Percentiles rank a stretch among this genome's conserved stretches.
Conservation (phyloP, 2,113 vertebrate species). For the Xyliphius kryptos region DNA sequence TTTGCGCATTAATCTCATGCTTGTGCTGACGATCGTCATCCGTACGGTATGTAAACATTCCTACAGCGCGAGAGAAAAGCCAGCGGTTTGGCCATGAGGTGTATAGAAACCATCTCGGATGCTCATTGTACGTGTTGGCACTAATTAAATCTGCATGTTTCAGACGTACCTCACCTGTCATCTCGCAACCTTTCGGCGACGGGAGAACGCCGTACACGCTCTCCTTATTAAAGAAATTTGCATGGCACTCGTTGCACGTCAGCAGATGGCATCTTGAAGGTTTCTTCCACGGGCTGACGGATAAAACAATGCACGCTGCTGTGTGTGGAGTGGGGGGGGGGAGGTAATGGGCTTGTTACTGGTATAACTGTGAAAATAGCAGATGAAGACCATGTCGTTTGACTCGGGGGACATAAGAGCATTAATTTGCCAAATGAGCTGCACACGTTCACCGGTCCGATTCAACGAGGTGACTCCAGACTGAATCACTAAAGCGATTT, state of each 20-base stretch:
- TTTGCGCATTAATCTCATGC: neutral
- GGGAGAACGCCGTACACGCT: neutral
- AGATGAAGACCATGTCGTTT: neutral
- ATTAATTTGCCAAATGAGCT: constrained; percentile 7
- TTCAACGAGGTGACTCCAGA: constrained; percentile 19
- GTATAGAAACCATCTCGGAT: constrained; percentile 16
- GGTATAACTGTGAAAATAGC: neutral
- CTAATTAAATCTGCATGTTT: constrained; percentile 6
- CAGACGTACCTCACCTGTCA: constrained; percentile 15
- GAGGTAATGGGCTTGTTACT: neutral
- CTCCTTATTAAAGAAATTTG: constrained; percentile 21
- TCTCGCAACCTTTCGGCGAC: neutral
- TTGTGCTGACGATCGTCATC: neutral
- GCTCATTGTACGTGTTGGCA: neutral
- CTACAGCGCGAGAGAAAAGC: neutral
- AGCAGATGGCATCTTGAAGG: constrained; percentile 13
- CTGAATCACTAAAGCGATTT: constrained; percentile 16
- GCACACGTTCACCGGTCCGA: constrained; percentile 1
- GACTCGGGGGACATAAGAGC: neutral
- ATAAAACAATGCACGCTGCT: no score
- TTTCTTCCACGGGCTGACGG: neutral
- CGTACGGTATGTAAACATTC: neutral
- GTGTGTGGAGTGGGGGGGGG: no score
- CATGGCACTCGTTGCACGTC: neutral
- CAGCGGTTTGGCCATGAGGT: neutral